Evolutionary conservation across 2,797 vertebrate genomes (phyloP), one percentile per base, ranked within the genome.

Genomic region (Alcedo quadribrachys): DNA sequence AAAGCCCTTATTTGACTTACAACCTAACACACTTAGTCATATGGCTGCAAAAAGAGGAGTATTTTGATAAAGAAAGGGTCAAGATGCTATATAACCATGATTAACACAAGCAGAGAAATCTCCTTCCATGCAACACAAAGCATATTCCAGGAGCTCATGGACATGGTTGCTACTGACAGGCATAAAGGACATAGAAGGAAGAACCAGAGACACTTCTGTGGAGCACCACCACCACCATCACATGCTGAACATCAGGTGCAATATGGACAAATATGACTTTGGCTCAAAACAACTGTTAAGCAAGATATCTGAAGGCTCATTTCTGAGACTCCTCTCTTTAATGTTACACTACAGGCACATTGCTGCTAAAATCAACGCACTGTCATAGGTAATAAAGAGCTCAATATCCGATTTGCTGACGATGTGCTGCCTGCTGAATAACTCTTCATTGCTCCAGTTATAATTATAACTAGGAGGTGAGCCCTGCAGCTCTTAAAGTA

Each of bases 351-450:
- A 37, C 12, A 58, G 42, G 40, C 2, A 12, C 2, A 5, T 5
- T n/a, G 15, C 46, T 54, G 13, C 20, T 68, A 51, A 70, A 78
- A 65, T 15, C 74, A 76, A 13, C 16, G 43, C 66, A 8, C 28
- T 35, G 0, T 9, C 13, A 2, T 0, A 33, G 45, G 48, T 22
- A 15, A 17, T 14, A 54, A n/a, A 51, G 27, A 51, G 50, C 46
- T 24, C 15, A 2, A 13, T 40, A 7, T 9, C 45, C 6, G 25
- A 51, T 65, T 28, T 74, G 28, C 13, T 54, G 58, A 22, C 10
- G 1, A 6, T 43, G 6, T 3, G 6, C 20, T 50, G 7, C 19
- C 63, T 21, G 0, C 18, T 42, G 58, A 66, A 17, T 3, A 11
- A 53, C 12, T 60, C 0, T 28, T 87, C 9, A 21, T 10, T 68